These are phyloP conservation scores for Hirtodrosophila cameraria DNA, from an alignment of 2,888 invertebrate species.

Conservation along the genomic window DNA sequence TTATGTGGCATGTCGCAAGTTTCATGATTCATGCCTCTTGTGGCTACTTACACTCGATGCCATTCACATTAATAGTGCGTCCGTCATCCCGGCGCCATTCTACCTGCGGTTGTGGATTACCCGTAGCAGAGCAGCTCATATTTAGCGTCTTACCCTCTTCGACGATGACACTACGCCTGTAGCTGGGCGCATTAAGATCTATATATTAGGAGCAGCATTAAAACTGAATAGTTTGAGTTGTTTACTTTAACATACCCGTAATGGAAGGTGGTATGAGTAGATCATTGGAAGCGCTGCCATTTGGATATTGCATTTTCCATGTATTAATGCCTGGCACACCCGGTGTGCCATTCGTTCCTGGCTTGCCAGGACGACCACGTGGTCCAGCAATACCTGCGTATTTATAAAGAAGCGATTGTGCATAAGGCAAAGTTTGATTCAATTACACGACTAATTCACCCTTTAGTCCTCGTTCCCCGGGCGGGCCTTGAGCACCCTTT, in stretches of 20 bases:
- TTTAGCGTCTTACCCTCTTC: conserved; percentile 92
- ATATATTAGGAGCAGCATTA: not conserved
- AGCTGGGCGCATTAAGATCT: conserved; percentile 80
- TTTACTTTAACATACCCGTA: conserved; percentile 85
- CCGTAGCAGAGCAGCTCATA: conserved; percentile 92
- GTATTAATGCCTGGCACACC: conserved; percentile 93
- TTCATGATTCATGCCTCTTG: not conserved
- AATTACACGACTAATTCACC: no score
- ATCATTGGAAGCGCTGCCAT: conserved; percentile 87
- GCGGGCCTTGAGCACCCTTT: conserved; percentile 88
- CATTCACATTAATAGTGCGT: conserved; percentile 87
- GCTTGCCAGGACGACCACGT: conserved; percentile 89
- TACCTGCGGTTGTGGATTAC: conserved; percentile 90
- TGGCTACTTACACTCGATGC: conserved; percentile 86
- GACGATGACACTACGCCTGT: conserved; percentile 87
- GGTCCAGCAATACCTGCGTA: conserved; percentile 85
- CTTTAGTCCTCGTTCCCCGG: conserved; percentile 89
- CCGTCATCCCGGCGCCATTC: conserved; percentile 90
- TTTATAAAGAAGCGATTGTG: not conserved
- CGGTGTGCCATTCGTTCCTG: conserved; percentile 89
- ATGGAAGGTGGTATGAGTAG: conserved; percentile 94
- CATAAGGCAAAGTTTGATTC: not conserved
- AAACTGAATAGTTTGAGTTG: no score
- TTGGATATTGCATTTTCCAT: conserved; percentile 87
- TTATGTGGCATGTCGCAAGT: no score